Base-by-base conservation (phyloP, 1,140 invertebrate species). In the Cryptotermes secundus region DNA sequence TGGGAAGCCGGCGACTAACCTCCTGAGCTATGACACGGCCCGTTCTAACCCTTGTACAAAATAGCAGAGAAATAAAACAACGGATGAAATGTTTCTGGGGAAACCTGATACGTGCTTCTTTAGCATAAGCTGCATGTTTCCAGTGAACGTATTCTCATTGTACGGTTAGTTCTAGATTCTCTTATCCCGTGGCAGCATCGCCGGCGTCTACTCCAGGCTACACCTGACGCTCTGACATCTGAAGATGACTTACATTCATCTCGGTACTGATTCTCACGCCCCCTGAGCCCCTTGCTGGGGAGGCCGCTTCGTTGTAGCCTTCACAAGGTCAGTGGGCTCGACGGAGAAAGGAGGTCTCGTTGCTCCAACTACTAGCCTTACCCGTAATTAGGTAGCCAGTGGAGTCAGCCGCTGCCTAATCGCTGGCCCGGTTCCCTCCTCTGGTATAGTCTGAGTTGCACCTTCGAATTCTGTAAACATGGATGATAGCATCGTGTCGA, bases 241-340 rank as follows among this genome's bases (percentile, higher is more conserved):
- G 26, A 26, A 31, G 26, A 72, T 72, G n/a, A 72, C 7, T 26
- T 72, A 10, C 59, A 9, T 72, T 72, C 59, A 31, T 72, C 53
- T 59, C 53, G 53, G 53, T 22, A 31, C 59, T 4, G 59, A 31
- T 72, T 72, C 59, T 72, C 59, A 72, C 59, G 59, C 59, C 59
- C 59, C 59, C 59, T 0, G 59, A 72, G 53, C 53, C 53, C 53
- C 53, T 59, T 22, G 53, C 19, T 19, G 22, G 22, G 22, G 22
- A 1, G 24, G 53, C 53, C 53, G 16, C n/a, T 16, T 31, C 3
- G 59, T 72, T 31, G 59, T 31, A 72, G 59, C 59, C 59, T 72
- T 72, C 59, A 31, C 59, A 72, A 72, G 59, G 59, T 72, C 59
- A 72, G 59, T 72, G 59, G 59, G 59, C 59, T 72, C 26, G 26